These are phyloP conservation scores for Ictalurus punctatus DNA, from an alignment of 2,113 vertebrate species.

Conservation along the genomic window DNA sequence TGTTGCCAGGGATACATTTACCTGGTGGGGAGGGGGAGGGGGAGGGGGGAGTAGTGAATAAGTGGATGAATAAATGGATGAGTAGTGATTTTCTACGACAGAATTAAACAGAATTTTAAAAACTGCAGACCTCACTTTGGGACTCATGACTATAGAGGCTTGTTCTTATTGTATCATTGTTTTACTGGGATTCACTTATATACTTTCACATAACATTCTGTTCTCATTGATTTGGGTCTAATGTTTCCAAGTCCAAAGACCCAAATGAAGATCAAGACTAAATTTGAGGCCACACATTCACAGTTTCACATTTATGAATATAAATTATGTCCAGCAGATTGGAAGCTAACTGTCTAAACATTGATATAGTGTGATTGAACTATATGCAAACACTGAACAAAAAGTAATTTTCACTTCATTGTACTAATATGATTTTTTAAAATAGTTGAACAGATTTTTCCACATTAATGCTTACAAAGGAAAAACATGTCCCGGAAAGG, in stretches of 20 bases:
- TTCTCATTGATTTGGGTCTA: too few species aligned
- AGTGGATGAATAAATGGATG: too few species aligned
- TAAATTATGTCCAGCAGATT: neutral
- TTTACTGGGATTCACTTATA: neutral
- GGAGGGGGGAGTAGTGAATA: too few species aligned
- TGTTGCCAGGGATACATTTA: too few species aligned
- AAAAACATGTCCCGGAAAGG: neutral
- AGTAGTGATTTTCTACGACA: too few species aligned
- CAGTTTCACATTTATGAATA: neutral
- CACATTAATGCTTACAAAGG: neutral
- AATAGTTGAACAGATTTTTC: neutral
- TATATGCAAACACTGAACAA: neutral
- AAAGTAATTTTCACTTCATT: neutral
- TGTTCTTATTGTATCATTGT: neutral
- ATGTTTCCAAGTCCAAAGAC: neutral
- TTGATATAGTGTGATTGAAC: neutral
- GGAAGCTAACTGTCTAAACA: neutral
- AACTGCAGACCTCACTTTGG: neutral
- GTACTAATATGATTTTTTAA: neutral
- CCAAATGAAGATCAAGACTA: neutral
- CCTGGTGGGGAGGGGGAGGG: too few species aligned
- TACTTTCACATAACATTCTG: too few species aligned
- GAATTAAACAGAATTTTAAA: too few species aligned
- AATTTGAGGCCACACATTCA: neutral
- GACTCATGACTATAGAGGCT: neutral